Evolutionary conservation across 2,888 invertebrate genomes (phyloP).

Genomic region (Trilocha varians): DNA sequence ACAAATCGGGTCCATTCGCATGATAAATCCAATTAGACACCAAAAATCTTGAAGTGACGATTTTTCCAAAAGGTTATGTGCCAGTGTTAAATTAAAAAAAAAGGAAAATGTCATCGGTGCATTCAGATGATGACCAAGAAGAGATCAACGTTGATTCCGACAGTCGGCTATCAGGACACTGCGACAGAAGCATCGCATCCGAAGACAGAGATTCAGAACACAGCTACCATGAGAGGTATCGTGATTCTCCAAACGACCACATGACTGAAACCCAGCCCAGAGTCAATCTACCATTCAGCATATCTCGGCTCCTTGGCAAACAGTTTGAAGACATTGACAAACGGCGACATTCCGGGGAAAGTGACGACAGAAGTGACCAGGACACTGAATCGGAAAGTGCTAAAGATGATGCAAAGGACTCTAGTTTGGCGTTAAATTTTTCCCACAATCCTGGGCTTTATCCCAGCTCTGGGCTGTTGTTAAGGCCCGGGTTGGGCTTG

Average conservation of each 20-base stretch:
- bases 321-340: constrained; percentile 78
- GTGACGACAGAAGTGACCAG: constrained; percentile 65
- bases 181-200: constrained; percentile 68
- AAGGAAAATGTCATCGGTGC: constrained; percentile 61
- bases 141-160: constrained; percentile 80
- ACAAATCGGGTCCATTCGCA: constrained; percentile 17
- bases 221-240: constrained; percentile 63
- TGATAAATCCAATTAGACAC: constrained; percentile 15
- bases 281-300: constrained; percentile 82
- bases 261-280: constrained; percentile 67
- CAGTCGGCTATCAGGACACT: constrained; percentile 71
- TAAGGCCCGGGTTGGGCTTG: constrained; percentile 60
- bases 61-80: constrained; percentile 25
- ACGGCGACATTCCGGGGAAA: constrained; percentile 62
- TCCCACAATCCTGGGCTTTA: constrained; percentile 57
- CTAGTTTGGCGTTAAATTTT: constrained; percentile 52
- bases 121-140: constrained; percentile 77
- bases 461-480: constrained; percentile 49
- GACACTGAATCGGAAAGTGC: constrained; percentile 69
- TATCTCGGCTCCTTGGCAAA: constrained; percentile 85
- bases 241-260: constrained; percentile 65
- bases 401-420: constrained; percentile 57
- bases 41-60: neutral
- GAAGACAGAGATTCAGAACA: constrained; percentile 73
- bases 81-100: constrained; percentile 30